These are phyloP conservation scores for Cathartes aura DNA, from an alignment of 2,113 vertebrate species.

Conservation along the genomic window DNA sequence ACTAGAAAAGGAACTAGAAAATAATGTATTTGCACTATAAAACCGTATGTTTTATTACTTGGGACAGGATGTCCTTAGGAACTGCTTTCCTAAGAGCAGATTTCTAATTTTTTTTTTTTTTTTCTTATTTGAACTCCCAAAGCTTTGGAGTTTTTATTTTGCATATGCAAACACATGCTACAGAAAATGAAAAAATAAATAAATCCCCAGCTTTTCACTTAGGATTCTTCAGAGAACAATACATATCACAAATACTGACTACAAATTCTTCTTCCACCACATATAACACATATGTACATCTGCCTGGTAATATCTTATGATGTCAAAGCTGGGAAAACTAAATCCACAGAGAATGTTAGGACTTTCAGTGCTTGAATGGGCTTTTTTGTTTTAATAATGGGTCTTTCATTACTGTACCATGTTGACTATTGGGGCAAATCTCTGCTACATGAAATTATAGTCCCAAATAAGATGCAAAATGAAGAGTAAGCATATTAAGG, in stretches of 20 bases:
- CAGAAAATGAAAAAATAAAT: neutral
- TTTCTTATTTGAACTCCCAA: neutral
- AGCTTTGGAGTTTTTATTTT: neutral
- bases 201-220: neutral
- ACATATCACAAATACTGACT: neutral
- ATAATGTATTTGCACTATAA: neutral
- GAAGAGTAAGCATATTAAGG: neutral
- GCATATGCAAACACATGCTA: rapidly evolving
- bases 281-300: neutral
- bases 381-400: neutral
- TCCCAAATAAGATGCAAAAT: neutral
- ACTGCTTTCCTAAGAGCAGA: neutral
- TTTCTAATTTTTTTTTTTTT: neutral
- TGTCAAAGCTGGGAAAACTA: neutral
- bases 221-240: neutral
- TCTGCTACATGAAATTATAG: neutral
- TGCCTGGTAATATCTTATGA: neutral
- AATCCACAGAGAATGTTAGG: neutral
- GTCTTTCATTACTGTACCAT: neutral
- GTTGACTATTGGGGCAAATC: neutral
- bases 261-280: neutral
- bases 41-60: neutral
- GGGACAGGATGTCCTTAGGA: neutral
- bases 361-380: neutral
- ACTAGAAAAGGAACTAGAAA: neutral